Percentiles rank a stretch among this genome's conserved stretches.
phyloP scores from a whole-genome alignment of 2,888 invertebrate species.

The Mycalesis mineus region DNA sequence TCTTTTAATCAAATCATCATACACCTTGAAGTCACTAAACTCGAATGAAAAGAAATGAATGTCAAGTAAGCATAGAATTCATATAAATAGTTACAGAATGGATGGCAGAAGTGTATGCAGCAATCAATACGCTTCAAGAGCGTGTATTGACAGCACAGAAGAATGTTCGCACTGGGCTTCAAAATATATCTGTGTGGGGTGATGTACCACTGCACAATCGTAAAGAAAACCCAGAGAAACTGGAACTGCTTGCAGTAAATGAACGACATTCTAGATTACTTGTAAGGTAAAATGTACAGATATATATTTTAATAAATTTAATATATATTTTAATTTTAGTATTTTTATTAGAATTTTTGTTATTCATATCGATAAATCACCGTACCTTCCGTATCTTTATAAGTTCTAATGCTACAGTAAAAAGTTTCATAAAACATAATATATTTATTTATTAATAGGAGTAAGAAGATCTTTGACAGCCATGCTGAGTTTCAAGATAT shows the following conservation, averaged over 20 bases:
- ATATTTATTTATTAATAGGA: slow-evolving; percentile 37
- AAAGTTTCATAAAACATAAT: too few relatives aligned
- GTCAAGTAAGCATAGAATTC: too few relatives aligned
- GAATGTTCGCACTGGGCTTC: slow-evolving; percentile 79
- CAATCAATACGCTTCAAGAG: slow-evolving; percentile 84
- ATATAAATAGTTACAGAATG: slow-evolving; percentile 79
- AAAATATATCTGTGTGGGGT: slow-evolving; percentile 83
- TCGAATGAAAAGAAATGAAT: too few relatives aligned
- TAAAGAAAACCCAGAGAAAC: slow-evolving; percentile 67
- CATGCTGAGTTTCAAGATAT: slow-evolving; percentile 77
- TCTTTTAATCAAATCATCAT: too few relatives aligned
- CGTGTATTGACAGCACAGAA: slow-evolving; percentile 82
- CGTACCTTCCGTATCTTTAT: too few relatives aligned
- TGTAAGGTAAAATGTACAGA: slow-evolving; percentile 45
- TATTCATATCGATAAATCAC: too few relatives aligned
- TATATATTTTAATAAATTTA: too few relatives aligned
- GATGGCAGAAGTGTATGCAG: slow-evolving; percentile 82
- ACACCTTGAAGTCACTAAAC: too few relatives aligned
- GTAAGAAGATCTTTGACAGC: slow-evolving; percentile 64
- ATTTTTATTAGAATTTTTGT: too few relatives aligned
- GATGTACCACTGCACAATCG: slow-evolving; percentile 85
- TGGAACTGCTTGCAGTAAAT: slow-evolving; percentile 74
- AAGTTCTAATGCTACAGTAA: too few relatives aligned
- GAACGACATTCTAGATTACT: slow-evolving; percentile 75
- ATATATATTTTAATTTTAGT: too few relatives aligned